Evolutionary conservation across 1,140 invertebrate genomes (phyloP).

Genomic region (Aphelinus atriplicis): DNA sequence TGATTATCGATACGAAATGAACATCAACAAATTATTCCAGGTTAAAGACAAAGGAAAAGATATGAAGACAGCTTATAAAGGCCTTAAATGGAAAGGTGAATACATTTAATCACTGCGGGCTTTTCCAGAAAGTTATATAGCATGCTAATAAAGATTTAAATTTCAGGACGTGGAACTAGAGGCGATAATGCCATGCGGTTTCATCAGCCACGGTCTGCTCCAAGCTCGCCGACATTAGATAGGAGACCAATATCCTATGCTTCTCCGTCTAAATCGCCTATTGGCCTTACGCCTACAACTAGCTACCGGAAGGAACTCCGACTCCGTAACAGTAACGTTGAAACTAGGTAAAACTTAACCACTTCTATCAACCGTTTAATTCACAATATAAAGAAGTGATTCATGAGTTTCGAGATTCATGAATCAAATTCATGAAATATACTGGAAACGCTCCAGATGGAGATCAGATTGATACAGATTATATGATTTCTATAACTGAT

Average conservation of each 20-base stretch:
- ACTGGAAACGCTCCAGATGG: no score
- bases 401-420: no score
- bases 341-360: conserved; percentile 59
- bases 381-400: no score
- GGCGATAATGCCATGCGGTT: conserved; percentile 57
- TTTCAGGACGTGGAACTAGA: conserved; percentile 61
- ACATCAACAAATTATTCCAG: conserved; percentile 57
- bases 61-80: conserved; percentile 79
- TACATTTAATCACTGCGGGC: neutral
- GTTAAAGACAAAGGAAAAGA: conserved; percentile 81
- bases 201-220: conserved; percentile 71
- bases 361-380: no score
- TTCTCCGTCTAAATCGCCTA: conserved; percentile 60
- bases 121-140: conserved; percentile 26
- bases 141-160: neutral
- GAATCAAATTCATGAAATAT: no score
- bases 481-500: no score
- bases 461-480: no score
- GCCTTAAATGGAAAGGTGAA: conserved; percentile 73
- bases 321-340: conserved; percentile 60
- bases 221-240: conserved; percentile 73
- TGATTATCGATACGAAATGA: conserved; percentile 1
- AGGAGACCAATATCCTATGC: conserved; percentile 63
- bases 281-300: conserved; percentile 60
- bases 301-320: conserved; percentile 67